Percentiles rank a stretch among this genome's conserved stretches.
Evolutionary conservation across 2,888 invertebrate genomes (phyloP).

Genomic region (Dryomyza anilis): DNA sequence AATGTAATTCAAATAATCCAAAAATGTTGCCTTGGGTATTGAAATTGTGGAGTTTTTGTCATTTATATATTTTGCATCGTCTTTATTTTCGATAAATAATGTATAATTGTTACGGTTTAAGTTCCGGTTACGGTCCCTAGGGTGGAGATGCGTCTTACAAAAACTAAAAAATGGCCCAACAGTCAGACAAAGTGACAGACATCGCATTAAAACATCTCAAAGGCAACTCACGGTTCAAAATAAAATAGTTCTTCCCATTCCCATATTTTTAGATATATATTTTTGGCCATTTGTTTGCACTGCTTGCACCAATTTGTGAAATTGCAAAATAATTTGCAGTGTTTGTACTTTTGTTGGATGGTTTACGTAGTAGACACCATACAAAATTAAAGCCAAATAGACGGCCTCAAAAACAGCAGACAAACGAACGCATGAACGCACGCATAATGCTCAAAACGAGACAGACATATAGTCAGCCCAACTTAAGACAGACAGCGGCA

Average conservation of each 20-base stretch:
- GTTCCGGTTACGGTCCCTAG: not conserved
- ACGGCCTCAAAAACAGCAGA: not conserved
- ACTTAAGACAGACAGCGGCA: not conserved
- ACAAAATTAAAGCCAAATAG: not conserved
- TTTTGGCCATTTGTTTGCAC: not conserved
- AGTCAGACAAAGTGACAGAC: not conserved
- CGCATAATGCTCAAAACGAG: not conserved
- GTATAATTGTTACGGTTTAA: no score
- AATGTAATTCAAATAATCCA: no score
- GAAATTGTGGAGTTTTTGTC: no score
- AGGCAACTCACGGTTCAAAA: not conserved
- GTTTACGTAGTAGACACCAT: not conserved
- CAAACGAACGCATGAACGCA: not conserved
- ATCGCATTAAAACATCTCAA: not conserved
- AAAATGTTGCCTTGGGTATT: no score
- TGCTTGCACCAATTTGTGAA: not conserved
- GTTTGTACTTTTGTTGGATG: not conserved
- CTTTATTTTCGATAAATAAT: no score
- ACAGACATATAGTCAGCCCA: not conserved
- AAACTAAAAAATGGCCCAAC: not conserved
- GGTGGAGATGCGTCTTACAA: not conserved
- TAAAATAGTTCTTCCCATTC: no score
- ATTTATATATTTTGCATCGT: no score
- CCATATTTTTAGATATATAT: not conserved
- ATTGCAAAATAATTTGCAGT: not conserved